Base-by-base conservation (phyloP, 2,797 vertebrate species). In the Ptychobarbus kaznakovi region DNA sequence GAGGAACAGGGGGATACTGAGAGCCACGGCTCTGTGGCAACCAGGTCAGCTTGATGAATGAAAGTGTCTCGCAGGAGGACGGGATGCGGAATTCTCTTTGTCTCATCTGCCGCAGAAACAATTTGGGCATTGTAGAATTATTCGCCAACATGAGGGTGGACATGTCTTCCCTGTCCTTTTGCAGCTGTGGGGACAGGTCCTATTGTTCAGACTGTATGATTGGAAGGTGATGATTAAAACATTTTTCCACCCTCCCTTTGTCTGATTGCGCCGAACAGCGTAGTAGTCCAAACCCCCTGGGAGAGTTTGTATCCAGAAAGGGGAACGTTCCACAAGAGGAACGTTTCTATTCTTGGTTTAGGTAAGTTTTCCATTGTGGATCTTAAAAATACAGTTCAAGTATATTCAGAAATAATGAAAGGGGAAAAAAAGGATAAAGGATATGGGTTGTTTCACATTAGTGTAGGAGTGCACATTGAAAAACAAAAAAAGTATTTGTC, bases 1-100 rank as follows among this genome's bases (percentile, higher is more conserved):
- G 78, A 89, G 68, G 40, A 66, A 69, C 40, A 35, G 46, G 70
- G 70, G 63, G 63, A 51, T 28, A 46, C 25, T 11, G 28, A 42
- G 85, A 42, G 63, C 42, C 87, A 87, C 87, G 84, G 78, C 90
- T 80, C 86, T 38, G 86, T 80, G 87, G 90, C 49, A 94, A 89
- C 66, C 83, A 92, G 94, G 94, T 94, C 93, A 93, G 79, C 56
- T 85, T 94, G 94, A 95, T 92, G 89, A 91, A 95, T 93, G 90
- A 81, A 81, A 80, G 76, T 77, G 89, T 85, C 86, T 90, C 86
- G 77, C 46, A 28, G 74, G 86, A 70, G 44, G n/a, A 12, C 15
- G 28, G 68, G 72, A 78, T 22, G 80, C 35, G 28, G 84, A 68
- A 82, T 81, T 42, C 16, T 58, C 78, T 82, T 88, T 77, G 83